phyloP scores from a whole-genome alignment of 2,888 invertebrate genomes.

The Orthosia cruda region DNA sequence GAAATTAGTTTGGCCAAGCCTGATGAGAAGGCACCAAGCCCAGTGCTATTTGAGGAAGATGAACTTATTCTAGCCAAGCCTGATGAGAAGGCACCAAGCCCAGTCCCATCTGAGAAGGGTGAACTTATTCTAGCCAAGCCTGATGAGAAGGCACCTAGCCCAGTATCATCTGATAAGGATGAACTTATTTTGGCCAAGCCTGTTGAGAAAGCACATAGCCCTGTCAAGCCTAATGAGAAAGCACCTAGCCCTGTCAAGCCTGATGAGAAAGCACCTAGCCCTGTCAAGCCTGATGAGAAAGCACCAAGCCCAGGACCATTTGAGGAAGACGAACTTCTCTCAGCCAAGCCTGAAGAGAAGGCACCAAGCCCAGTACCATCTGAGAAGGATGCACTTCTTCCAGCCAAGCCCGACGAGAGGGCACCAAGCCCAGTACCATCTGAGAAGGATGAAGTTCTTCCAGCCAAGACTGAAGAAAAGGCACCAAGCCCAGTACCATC shows the following conservation, averaged over 20 bases:
- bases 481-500: neutral
- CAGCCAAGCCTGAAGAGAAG: neutral
- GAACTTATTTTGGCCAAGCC: no score
- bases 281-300: no score
- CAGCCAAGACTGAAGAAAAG: slow-evolving; percentile 23
- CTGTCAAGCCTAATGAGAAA: no score
- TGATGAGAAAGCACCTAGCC: slow-evolving; percentile 26
- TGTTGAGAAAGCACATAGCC: no score
- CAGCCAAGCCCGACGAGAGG: slow-evolving; percentile 8
- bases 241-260: neutral
- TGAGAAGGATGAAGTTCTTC: neutral
- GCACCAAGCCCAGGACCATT: no score
- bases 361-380: neutral
- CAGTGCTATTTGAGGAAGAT: neutral
- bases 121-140: neutral
- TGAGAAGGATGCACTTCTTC: no score
- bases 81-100: slow-evolving; percentile 11
- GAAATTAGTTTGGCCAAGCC: neutral
- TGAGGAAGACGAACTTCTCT: no score
- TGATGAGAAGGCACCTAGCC: slow-evolving; percentile 14
- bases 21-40: neutral
- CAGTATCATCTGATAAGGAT: no score
- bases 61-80: neutral
- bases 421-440: neutral
- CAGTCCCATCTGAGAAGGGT: neutral